Conservation (phyloP, 2,113 vertebrate genomes). For the Notothenia rossii region DNA sequence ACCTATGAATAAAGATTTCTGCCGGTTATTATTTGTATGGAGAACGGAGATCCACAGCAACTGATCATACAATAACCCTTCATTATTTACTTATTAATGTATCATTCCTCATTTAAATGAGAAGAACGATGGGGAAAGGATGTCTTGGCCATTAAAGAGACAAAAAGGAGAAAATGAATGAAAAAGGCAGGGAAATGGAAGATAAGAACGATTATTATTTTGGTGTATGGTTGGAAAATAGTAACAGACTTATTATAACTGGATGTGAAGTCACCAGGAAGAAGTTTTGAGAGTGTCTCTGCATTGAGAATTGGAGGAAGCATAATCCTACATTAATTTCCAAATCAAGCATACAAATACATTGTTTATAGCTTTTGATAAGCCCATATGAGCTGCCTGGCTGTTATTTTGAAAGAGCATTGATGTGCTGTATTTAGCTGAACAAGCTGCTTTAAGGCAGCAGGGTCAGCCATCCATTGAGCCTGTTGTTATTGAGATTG, state of each 20-base stretch:
- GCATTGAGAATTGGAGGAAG: background rate
- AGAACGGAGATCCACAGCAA: background rate
- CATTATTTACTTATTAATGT: slow-evolving; percentile 13
- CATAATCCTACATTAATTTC: background rate
- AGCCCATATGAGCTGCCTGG: slow-evolving; percentile 29
- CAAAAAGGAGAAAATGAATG: background rate
- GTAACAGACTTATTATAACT: too few species aligned
- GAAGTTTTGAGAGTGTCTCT: background rate
- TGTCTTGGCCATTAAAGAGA: background rate
- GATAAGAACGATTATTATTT: too few species aligned
- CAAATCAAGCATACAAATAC: slow-evolving; percentile 14
- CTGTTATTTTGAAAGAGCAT: slow-evolving; percentile 43
- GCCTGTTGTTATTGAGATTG: slow-evolving; percentile 39
- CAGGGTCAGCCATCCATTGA: slow-evolving; percentile 35
- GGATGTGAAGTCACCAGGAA: too few species aligned
- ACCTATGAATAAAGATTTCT: slow-evolving; percentile 49
- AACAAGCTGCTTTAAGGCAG: slow-evolving; percentile 31
- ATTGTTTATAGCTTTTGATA: slow-evolving; percentile 15
- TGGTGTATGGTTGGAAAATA: too few species aligned
- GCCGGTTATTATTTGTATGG: slow-evolving; percentile 7
- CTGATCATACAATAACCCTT: slow-evolving; percentile 30
- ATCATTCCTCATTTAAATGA: slow-evolving; percentile 9
- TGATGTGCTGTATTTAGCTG: slow-evolving; percentile 27
- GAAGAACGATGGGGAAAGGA: background rate
- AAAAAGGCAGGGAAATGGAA: background rate